Evolutionary conservation across 2,113 vertebrate genomes (phyloP).

Genomic region (Connochaetes taurinus): DNA sequence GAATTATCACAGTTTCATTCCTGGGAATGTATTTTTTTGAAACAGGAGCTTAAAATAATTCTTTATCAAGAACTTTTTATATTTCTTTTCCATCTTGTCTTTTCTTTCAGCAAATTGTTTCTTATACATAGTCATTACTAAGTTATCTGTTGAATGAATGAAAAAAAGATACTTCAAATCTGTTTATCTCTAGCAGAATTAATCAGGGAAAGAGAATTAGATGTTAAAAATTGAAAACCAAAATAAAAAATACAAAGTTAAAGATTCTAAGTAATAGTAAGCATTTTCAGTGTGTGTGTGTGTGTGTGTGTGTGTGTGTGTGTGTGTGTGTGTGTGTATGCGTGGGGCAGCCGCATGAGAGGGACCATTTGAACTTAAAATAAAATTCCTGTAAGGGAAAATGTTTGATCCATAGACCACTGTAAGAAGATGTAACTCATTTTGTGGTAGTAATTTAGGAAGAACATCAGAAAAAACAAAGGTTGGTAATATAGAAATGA

Average conservation of each 20-base stretch:
- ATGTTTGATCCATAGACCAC: background rate
- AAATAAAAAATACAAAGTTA: background rate
- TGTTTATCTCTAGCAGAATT: background rate
- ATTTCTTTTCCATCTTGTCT: background rate
- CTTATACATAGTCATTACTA: background rate
- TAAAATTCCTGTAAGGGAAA: background rate
- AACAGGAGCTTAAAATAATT: background rate
- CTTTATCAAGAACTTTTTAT: background rate
- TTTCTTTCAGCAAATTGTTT: background rate
- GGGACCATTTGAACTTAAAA: background rate
- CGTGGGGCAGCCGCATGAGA: fast-evolving
- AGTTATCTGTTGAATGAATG: background rate
- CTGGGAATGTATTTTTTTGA: background rate
- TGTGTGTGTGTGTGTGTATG: background rate
- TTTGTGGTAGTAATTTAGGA: background rate
- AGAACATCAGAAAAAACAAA: background rate
- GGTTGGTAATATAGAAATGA: background rate
- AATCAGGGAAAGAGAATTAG: background rate
- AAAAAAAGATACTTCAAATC: background rate
- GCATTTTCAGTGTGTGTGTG: background rate
- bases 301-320: background rate
- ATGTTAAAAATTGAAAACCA: background rate
- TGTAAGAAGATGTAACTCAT: background rate
- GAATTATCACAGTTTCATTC: background rate
- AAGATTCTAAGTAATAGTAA: background rate